phyloP scores from a whole-genome alignment of 2,113 vertebrate genomes.

The Phrynocephalus versicolor region DNA sequence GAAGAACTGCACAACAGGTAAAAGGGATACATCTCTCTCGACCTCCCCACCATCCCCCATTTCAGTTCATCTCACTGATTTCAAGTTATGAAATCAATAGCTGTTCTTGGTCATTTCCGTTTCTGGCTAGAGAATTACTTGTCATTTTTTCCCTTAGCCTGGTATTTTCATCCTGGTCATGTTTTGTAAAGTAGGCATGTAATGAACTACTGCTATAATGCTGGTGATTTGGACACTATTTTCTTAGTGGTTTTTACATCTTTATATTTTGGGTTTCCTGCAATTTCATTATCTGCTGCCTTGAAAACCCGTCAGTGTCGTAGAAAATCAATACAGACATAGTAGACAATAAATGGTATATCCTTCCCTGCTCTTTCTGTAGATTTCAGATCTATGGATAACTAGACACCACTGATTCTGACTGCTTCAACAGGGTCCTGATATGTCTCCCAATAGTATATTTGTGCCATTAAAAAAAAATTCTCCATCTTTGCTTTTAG shows the following conservation, averaged over 20 bases:
- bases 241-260: not conserved
- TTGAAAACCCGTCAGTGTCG: not conserved
- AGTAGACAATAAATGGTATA: not conserved
- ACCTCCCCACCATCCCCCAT: not conserved
- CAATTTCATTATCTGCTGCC: not conserved
- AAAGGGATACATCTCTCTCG: not conserved
- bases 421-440: not conserved
- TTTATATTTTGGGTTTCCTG: not conserved
- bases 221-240: conserved; percentile 16
- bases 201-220: conserved; percentile 24
- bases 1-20: conserved; percentile 84
- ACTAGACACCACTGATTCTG: not conserved
- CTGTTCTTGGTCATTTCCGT: not conserved
- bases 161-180: not conserved
- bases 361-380: not conserved
- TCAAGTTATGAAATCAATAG: not conserved
- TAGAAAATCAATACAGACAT: not conserved
- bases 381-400: not conserved
- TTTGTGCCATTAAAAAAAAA: not conserved
- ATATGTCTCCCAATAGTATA: not conserved
- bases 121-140: not conserved
- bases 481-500: not conserved
- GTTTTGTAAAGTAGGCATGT: conserved; percentile 24
- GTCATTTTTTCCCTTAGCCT: conserved; percentile 1
- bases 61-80: not conserved